Conservation (phyloP, 2,797 vertebrate genomes). For the Sebastes minor region DNA sequence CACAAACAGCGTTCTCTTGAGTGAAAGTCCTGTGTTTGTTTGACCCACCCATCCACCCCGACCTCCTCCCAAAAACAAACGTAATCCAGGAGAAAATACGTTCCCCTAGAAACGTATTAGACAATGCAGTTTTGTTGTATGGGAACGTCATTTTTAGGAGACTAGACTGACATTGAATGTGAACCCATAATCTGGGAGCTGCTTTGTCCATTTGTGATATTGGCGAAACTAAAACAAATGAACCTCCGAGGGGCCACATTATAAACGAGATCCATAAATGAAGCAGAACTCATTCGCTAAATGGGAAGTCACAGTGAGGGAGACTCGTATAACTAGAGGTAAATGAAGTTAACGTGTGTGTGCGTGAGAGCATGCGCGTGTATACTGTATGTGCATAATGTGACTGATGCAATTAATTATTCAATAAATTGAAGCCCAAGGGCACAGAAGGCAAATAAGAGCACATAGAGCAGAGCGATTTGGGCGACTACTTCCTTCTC, state of each 20-base stretch:
- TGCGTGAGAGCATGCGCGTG: background rate
- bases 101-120: background rate
- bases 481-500: constrained; percentile 7
- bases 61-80: background rate
- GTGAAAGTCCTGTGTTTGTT: too few species aligned
- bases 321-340: background rate
- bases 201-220: background rate
- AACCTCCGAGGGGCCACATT: background rate
- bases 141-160: background rate
- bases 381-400: background rate
- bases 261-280: constrained; percentile 27
- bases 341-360: background rate
- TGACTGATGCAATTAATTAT: constrained; percentile 63
- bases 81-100: background rate
- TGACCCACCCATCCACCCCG: too few species aligned
- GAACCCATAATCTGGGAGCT: background rate
- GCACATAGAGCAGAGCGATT: constrained; percentile 21
- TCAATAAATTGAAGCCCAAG: constrained; percentile 56
- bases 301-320: constrained; percentile 19
- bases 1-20: too few species aligned
- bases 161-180: background rate
- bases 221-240: constrained; percentile 23
- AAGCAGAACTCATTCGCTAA: constrained; percentile 53
- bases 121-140: background rate
- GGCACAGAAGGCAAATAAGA: constrained; percentile 39